Evolutionary conservation across 2,888 invertebrate genomes (phyloP).

Genomic region (Lasioglossum oenotherae): DNA sequence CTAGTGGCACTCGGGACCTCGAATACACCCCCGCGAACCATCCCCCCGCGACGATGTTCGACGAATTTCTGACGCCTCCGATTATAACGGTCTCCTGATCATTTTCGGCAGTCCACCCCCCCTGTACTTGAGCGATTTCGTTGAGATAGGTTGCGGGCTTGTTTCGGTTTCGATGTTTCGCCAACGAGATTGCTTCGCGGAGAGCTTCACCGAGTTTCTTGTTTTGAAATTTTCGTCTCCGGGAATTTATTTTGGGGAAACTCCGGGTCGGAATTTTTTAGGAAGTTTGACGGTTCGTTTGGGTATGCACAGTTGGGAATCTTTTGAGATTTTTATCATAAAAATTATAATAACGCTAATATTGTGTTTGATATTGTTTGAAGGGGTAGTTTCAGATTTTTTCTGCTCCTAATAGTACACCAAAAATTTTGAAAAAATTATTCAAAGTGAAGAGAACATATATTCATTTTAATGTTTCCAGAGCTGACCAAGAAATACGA

Average conservation of each 20-base stretch:
- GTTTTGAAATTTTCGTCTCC: neutral
- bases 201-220: neutral
- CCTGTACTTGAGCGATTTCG: neutral
- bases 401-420: neutral
- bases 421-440: neutral
- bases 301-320: neutral
- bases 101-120: neutral
- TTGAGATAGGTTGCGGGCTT: neutral
- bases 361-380: neutral
- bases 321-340: neutral
- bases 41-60: neutral
- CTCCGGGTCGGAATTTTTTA: neutral
- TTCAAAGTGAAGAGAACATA: neutral
- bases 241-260: neutral
- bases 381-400: neutral
- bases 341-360: neutral
- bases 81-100: slow-evolving; percentile 28
- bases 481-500: neutral
- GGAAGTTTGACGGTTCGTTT: neutral
- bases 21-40: slow-evolving; percentile 16
- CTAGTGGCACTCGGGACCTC: slow-evolving; percentile 46
- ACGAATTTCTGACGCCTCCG: slow-evolving; percentile 46
- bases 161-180: neutral
- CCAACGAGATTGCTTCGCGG: too few relatives aligned
- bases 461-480: neutral